Evolutionary conservation across 2,113 vertebrate species (phyloP).

Genomic region (Melozone crissalis): DNA sequence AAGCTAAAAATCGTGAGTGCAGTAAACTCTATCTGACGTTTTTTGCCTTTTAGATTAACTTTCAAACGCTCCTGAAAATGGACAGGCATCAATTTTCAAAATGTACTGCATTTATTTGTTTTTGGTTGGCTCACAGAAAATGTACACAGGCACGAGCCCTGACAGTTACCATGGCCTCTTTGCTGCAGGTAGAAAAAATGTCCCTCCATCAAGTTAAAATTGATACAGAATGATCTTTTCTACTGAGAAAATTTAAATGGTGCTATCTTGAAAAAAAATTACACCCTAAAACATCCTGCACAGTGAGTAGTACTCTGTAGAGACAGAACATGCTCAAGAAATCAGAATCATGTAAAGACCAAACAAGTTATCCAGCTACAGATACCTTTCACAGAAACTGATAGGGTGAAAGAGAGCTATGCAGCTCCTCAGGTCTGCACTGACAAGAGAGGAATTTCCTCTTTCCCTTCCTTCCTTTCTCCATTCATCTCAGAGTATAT

Average conservation of each 20-base stretch:
- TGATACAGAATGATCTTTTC: neutral
- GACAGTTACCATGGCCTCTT: neutral
- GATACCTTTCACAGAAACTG: neutral
- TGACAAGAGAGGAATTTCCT: neutral
- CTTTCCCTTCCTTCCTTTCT: neutral
- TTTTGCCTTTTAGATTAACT: neutral
- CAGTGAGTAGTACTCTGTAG: neutral
- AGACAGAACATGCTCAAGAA: neutral
- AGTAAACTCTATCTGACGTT: neutral
- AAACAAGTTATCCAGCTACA: neutral
- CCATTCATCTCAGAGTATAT: neutral
- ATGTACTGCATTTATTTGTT: neutral
- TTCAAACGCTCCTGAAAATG: neutral
- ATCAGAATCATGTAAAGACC: neutral
- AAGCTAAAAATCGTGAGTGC: neutral
- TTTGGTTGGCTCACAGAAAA: neutral
- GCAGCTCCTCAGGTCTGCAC: neutral
- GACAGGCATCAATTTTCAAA: neutral
- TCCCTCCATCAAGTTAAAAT: neutral
- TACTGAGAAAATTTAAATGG: neutral
- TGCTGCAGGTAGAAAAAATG: neutral
- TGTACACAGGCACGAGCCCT: neutral
- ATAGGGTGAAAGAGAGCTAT: neutral
- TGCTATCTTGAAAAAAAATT: constrained; percentile 20
- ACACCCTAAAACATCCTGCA: neutral